These are phyloP conservation scores for Micromesistius poutassou DNA, from an alignment of 2,797 vertebrate species.

Conservation along the genomic window DNA sequence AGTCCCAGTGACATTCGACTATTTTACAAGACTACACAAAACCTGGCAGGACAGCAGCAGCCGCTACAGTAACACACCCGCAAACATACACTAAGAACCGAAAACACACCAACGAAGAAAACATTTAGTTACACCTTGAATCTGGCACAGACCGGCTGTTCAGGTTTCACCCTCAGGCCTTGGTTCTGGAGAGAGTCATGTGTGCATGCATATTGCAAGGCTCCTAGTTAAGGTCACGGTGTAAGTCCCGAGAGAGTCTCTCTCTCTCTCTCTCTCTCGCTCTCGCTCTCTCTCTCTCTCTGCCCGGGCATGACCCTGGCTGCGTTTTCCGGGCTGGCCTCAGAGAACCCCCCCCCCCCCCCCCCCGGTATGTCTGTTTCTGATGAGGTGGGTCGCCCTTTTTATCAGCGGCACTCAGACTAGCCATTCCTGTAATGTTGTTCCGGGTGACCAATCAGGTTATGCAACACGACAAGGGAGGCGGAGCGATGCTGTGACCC, in stretches of 20 bases:
- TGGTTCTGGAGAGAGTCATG: not conserved
- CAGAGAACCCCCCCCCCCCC: too few relatives aligned
- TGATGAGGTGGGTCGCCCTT: not conserved
- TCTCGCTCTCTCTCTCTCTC: not conserved
- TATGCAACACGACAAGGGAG: not conserved
- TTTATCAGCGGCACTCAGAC: not conserved
- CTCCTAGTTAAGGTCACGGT: not conserved
- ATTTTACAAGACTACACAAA: too few relatives aligned
- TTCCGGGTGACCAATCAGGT: not conserved
- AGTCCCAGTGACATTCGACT: not conserved
- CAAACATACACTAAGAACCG: not conserved
- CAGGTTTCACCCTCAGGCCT: not conserved
- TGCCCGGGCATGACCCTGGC: too few relatives aligned
- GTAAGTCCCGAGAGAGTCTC: not conserved
- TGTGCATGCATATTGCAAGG: conserved; percentile 2
- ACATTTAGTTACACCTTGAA: not conserved
- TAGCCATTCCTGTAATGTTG: not conserved
- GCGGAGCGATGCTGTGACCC: not conserved
- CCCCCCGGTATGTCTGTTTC: not conserved
- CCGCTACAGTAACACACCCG: too few relatives aligned
- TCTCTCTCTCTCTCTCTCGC: not conserved
- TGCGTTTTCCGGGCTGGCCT: too few relatives aligned
- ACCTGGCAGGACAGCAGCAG: too few relatives aligned
- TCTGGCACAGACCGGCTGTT: not conserved
- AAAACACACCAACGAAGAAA: not conserved